Evolutionary conservation across 1,140 invertebrate genomes (phyloP).

Genomic region (Nymphalis io): DNA sequence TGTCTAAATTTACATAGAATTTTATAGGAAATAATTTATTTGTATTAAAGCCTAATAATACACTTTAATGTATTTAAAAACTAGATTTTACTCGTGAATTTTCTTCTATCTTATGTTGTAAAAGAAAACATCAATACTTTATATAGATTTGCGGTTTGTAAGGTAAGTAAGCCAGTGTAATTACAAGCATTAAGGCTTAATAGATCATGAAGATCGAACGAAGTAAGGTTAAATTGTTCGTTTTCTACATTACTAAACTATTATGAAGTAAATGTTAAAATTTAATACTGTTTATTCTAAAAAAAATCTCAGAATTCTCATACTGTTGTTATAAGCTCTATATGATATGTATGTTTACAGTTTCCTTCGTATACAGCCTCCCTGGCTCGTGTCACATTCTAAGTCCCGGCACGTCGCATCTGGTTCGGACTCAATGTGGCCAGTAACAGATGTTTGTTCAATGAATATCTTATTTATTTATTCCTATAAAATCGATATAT

Average conservation of each 20-base stretch:
- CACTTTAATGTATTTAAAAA: neutral
- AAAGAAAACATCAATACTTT: no score
- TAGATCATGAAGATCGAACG: no score
- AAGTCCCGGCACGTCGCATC: neutral
- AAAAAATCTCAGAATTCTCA: neutral
- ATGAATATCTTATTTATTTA: conserved; percentile 22
- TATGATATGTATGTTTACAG: neutral
- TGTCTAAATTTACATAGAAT: conserved; percentile 20
- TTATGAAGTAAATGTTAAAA: no score
- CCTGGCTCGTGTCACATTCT: neutral
- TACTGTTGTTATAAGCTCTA: neutral
- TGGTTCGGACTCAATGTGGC: conserved; percentile 16
- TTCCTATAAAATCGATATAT: neutral
- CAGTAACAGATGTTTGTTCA: conserved; percentile 20
- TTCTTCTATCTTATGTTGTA: no score
- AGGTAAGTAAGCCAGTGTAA: no score
- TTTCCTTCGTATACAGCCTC: neutral
- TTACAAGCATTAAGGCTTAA: no score
- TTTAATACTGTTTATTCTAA: no score
- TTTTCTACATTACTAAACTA: no score
- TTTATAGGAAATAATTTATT: conserved; percentile 5
- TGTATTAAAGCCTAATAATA: neutral
- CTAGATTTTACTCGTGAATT: no score
- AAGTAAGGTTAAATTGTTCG: no score
- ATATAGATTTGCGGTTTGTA: no score